These are phyloP conservation scores for Lepidonotus clava DNA, from an alignment of 2,888 invertebrate species.

Conservation along the genomic window DNA sequence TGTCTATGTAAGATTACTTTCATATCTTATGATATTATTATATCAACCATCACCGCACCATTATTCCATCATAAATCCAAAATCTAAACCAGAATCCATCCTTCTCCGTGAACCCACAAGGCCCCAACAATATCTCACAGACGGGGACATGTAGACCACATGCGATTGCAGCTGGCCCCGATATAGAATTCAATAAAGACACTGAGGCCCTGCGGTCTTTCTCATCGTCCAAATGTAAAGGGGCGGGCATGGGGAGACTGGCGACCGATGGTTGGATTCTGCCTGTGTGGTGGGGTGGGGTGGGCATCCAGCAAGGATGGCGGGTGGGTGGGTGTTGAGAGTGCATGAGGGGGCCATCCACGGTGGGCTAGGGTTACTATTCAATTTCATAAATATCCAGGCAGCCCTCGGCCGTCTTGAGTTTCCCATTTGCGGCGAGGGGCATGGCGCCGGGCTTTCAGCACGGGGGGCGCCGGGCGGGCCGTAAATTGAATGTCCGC, in stretches of 20 bases:
- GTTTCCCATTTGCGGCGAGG: conserved; percentile 33
- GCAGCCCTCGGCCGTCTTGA: conserved; percentile 16
- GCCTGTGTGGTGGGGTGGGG: too few relatives aligned
- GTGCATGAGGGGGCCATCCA: not conserved
- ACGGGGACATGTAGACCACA: not conserved
- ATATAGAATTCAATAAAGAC: conserved; percentile 51
- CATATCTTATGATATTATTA: too few relatives aligned
- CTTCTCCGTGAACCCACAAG: not conserved
- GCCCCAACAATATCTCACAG: not conserved
- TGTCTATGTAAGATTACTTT: too few relatives aligned
- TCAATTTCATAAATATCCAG: conserved; percentile 51
- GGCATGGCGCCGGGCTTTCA: conserved; percentile 17
- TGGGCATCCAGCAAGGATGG: not conserved
- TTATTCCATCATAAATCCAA: not conserved
- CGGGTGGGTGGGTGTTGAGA: not conserved
- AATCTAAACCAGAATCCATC: not conserved
- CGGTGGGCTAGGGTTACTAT: conserved; percentile 19
- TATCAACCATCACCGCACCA: not conserved
- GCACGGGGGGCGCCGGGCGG: not conserved
- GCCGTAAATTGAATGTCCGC: conserved; percentile 48
- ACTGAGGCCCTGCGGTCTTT: conserved; percentile 4
- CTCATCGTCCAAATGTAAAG: not conserved
- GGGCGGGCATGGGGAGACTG: too few relatives aligned
- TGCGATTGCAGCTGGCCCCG: conserved; percentile 46
- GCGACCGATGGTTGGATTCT: too few relatives aligned